Evolutionary conservation across 92 coral and sea anemone species (phyloP), one percentile per base, ranked within the genome.

Genomic region (Palythoa heliodiscus): DNA sequence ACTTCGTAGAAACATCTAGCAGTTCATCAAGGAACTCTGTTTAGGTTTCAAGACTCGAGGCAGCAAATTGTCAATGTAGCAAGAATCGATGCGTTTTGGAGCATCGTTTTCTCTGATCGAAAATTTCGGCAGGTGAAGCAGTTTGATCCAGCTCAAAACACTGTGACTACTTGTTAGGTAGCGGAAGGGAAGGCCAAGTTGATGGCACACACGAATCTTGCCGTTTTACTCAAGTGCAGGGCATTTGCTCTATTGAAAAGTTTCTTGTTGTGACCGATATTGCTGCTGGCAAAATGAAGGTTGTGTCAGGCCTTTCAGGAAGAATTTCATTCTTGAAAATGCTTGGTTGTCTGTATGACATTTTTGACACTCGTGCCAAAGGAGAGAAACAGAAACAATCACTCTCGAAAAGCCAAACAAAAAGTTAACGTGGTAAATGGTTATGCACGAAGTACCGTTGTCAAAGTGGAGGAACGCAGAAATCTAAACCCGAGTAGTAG

Each of bases 271-370:
- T 87, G 10, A 87, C 77, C 22, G 77, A 73, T 40, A 57, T 73
- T 19, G 77, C 24, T 15, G 77, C 77, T 73, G 19, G 77, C 77
- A 73, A 73, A 73, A 70, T 70, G 38, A 87, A 87, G 73, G 50
- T 87, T n/a, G 87, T 88, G 25, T 71, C 90, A 1, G 77, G 87
- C 19, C 83, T 88, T 48, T 88, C 90, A 60, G 73, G 73, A 15
- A 82, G 87, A 5, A 53, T 61, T 6, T 16, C 22, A 83, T 82
- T 88, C 22, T 83, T 88, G 23, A 63, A 88, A 88, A 88, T 66
- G 76, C 76, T 82, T 88, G 90, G 90, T 20, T 37, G 90, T 50
- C 64, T 88, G 53, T 73, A 57, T 64, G 83, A 82, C 48, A 75
- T 53, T 50, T 88, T 88, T 61, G 90, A 63, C 63, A 88, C 52